A percentile compares a stretch with the other conserved stretches of the same genome.
Evolutionary conservation across 2,888 invertebrate species (phyloP).

Genomic region (Diabrotica balteata): DNA sequence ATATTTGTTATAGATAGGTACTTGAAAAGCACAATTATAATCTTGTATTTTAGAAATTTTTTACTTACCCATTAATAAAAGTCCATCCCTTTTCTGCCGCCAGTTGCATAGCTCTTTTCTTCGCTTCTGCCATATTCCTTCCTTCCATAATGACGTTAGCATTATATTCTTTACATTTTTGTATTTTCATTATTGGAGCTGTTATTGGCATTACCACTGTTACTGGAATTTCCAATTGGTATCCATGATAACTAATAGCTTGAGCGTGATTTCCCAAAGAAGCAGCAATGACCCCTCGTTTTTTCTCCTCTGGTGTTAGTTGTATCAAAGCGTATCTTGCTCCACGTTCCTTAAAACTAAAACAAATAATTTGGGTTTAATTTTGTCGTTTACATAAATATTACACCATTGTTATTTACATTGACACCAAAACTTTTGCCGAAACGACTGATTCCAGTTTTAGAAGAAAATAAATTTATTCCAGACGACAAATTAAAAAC

Average conservation of each 20-base stretch:
- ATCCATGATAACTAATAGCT: conserved; percentile 75
- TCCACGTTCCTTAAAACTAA: conserved; percentile 92
- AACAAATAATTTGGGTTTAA: conserved; percentile 25
- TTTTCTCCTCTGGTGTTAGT: conserved; percentile 74
- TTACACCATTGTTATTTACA: no score
- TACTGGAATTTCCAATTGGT: conserved; percentile 67
- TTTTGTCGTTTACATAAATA: no score
- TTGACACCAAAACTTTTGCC: no score
- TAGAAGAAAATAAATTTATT: no score
- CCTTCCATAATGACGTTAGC: conserved; percentile 87
- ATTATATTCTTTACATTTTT: conserved; percentile 83
- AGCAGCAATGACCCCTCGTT: conserved; percentile 86
- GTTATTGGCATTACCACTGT: conserved; percentile 94
- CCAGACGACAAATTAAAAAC: no score
- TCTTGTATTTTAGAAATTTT: no score
- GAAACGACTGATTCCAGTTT: no score
- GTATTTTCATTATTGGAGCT: conserved; percentile 95
- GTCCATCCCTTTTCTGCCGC: conserved; percentile 74
- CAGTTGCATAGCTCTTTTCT: conserved; percentile 77
- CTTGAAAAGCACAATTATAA: no score
- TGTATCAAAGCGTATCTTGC: conserved; percentile 85
- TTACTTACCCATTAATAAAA: conserved; percentile 84
- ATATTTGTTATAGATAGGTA: no score
- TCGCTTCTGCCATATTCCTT: conserved; percentile 84
- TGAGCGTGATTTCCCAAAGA: conserved; percentile 95